Evolutionary conservation across 2,888 invertebrate species (phyloP), one percentile per base, ranked within the genome.

Genomic region (Dicranocentrus wangi): DNA sequence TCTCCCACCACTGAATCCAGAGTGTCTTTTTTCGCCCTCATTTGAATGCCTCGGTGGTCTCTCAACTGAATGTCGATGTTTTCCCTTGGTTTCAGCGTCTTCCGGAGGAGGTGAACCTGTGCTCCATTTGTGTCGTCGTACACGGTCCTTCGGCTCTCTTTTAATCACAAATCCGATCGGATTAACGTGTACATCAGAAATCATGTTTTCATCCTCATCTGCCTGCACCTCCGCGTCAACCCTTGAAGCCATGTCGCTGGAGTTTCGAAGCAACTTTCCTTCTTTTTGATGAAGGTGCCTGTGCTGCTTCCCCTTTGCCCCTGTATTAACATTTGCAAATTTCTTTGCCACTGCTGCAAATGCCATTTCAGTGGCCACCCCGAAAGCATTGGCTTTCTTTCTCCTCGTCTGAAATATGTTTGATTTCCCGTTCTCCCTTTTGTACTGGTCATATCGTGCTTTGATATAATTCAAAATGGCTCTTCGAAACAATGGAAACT

Each of bases 401-500:
- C 27, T 2, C 23, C 43, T 43, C 21, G 55, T 19, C 2, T 65
- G 27, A 47, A 81, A 81, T 25, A 80, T 72, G 42, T 68, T 68
- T 0, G 42, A 25, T 17, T 58, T 66, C 3, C 21, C 17, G 10
- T 63, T 63, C n/a, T 53, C 63, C 8, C 23, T 17, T 28, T n/a
- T 27, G 17, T 58, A 25, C 39, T 17, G 10, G 15, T 1, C 42
- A 55, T 78, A 83, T 15, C 70, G 28, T n/a, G 61, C n/a, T 0
- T 58, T 53, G n/a, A 82, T 80, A 17, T 72, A 66, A 28, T 47
- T 42, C 0, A 32, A 13, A 8, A 82, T 23, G 10, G 21, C 71
- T 19, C 39, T 55, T 19, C 53, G 58, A 21, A 82, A 76, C 15
- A 28, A 19, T 13, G 82, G 78, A 63, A 84, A 82, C 21, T 60